These are phyloP conservation scores for Neomorphus geoffroyi DNA, from an alignment of 2,797 vertebrate genomes.

Conservation along the genomic window DNA sequence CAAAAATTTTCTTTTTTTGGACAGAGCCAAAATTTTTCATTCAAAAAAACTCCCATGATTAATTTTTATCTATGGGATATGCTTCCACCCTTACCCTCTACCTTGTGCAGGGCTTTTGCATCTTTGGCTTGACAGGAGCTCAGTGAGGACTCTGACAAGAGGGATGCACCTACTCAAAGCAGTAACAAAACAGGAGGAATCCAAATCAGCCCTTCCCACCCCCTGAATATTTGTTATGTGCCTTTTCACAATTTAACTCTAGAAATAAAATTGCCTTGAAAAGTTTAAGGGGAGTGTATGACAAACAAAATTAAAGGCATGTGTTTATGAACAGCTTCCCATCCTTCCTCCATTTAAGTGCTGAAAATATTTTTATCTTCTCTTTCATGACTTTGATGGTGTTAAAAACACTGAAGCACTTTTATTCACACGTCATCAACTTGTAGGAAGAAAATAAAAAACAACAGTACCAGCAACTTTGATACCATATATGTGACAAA, in stretches of 20 bases:
- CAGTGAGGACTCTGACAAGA: background rate
- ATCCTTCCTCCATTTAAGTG: background rate
- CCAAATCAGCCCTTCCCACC: background rate
- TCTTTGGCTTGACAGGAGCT: background rate
- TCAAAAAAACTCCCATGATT: background rate
- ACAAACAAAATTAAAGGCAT: constrained; percentile 41
- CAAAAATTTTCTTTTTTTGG: background rate
- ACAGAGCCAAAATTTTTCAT: background rate
- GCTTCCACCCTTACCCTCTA: background rate
- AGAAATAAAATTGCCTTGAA: background rate
- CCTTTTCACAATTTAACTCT: constrained; percentile 8
- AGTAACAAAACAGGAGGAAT: background rate
- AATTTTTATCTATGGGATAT: background rate
- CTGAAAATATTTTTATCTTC: constrained; percentile 54
- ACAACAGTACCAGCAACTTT: background rate
- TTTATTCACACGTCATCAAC: constrained; percentile 50
- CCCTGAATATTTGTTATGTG: background rate
- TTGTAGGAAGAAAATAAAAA: constrained; percentile 33
- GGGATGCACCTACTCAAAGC: background rate
- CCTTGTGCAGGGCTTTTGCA: background rate
- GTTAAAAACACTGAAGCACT: constrained; percentile 39
- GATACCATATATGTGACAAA: constrained; percentile 3
- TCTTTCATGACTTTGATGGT: constrained; percentile 27
- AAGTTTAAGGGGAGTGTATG: background rate
- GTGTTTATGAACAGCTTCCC: constrained; percentile 4